Evolutionary conservation across 2,113 vertebrate genomes (phyloP).

Genomic region (Cricetomys ansorgei): DNA sequence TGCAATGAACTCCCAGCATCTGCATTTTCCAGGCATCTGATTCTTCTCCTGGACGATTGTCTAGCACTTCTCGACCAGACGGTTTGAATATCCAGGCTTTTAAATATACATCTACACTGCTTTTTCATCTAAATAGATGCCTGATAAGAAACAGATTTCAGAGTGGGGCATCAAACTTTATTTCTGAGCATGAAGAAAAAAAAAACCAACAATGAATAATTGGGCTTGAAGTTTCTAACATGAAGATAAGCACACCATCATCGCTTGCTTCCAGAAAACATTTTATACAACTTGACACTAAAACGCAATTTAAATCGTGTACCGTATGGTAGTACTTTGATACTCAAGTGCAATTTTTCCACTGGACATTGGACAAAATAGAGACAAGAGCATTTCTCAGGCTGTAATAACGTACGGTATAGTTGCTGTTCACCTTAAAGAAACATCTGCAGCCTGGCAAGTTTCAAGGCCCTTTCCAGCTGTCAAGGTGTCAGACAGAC

Average conservation of each 20-base stretch:
- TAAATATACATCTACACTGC: not conserved
- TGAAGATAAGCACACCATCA: not conserved
- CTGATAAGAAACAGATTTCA: conserved; percentile 54
- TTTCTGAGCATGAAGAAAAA: not conserved
- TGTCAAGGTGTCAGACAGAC: not conserved
- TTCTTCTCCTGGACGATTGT: not conserved
- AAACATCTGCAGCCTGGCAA: not conserved
- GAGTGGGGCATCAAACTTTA: not conserved
- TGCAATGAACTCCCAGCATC: not conserved
- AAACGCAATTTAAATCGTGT: conserved; percentile 35
- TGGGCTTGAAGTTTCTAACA: conserved; percentile 18
- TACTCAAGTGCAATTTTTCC: conserved; percentile 15
- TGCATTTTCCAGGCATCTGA: not conserved
- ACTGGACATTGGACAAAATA: not conserved
- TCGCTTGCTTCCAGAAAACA: conserved; percentile 37
- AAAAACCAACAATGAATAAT: not conserved
- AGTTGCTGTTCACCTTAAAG: not conserved
- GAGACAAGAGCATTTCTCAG: not conserved
- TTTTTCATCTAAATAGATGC: conserved; percentile 10
- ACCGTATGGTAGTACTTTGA: conserved; percentile 21
- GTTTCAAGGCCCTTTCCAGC: not conserved
- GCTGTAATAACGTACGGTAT: not conserved
- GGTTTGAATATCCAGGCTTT: not conserved
- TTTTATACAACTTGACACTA: conserved; percentile 51
- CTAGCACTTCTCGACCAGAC: not conserved